These are phyloP conservation scores for Dolichallabes microphthalmus DNA, from an alignment of 2,113 vertebrate species.

Conservation along the genomic window DNA sequence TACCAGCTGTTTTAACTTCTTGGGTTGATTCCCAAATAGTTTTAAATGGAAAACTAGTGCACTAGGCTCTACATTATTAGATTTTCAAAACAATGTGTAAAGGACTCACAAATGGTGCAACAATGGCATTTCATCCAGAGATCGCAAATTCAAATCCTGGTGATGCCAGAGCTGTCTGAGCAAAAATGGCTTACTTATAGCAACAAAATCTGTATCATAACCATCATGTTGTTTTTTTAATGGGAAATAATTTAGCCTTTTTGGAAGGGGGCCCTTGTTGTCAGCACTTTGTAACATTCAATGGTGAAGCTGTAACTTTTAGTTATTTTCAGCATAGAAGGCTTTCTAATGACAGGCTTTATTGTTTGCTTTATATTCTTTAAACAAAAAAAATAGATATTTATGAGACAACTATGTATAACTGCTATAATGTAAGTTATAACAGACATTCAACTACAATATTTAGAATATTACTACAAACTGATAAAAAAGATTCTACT, in stretches of 20 bases:
- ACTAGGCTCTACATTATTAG: not conserved
- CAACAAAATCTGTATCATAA: too few relatives aligned
- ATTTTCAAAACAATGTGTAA: not conserved
- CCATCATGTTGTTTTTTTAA: too few relatives aligned
- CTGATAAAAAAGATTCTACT: not conserved
- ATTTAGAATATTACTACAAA: not conserved
- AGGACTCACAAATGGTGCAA: too few relatives aligned
- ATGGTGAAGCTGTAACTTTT: not conserved
- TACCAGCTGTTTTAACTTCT: too few relatives aligned
- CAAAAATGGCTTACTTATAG: too few relatives aligned
- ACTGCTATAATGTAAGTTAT: not conserved
- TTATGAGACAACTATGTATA: not conserved
- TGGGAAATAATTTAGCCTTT: not conserved
- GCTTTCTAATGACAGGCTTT: not conserved
- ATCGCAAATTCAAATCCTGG: too few relatives aligned
- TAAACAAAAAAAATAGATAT: not conserved
- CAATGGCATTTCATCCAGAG: too few relatives aligned
- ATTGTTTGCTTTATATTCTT: not conserved
- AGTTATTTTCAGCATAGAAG: not conserved
- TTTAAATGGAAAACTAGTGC: too few relatives aligned
- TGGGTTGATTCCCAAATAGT: too few relatives aligned
- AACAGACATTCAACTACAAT: not conserved
- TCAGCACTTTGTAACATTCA: not conserved
- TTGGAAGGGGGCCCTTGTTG: not conserved
- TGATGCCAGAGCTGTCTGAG: too few relatives aligned